phyloP scores from a whole-genome alignment of 2,797 vertebrate genomes.

The Sitta carolinensis region DNA sequence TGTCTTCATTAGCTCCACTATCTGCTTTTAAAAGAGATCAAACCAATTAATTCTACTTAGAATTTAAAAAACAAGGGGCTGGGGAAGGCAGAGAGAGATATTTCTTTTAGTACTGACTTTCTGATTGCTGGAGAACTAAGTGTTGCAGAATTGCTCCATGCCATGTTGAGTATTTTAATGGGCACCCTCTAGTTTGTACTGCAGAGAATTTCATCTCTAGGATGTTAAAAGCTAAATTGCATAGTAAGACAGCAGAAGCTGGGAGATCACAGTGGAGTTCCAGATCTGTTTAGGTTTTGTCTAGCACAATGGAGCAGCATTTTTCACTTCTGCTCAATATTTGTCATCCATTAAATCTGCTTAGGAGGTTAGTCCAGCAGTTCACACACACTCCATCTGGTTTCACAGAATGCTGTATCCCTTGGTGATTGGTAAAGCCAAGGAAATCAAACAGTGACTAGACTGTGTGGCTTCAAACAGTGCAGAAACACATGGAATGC shows the following conservation, averaged over 20 bases:
- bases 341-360: slow-evolving; percentile 34
- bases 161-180: not conserved
- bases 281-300: slow-evolving; percentile 9
- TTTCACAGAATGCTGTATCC: not conserved
- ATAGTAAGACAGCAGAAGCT: not conserved
- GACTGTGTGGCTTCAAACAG: not conserved
- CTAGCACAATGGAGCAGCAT: not conserved
- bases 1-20: not conserved
- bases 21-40: not conserved
- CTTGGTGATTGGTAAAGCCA: slow-evolving; percentile 27
- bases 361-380: slow-evolving; percentile 6
- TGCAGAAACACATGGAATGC: not conserved
- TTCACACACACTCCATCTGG: slow-evolving; percentile 18
- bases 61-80: accelerated
- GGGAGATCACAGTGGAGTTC: not conserved
- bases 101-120: not conserved
- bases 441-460: not conserved
- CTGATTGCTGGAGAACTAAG: not conserved
- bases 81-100: accelerated
- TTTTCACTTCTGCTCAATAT: slow-evolving; percentile 28
- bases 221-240: not conserved
- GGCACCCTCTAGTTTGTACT: not conserved
- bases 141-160: not conserved
- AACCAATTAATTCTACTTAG: not conserved
- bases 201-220: not conserved